Evolutionary conservation across 2,888 invertebrate genomes (phyloP), one percentile per base, ranked within the genome.

Genomic region (Andrena chrysosceles): DNA sequence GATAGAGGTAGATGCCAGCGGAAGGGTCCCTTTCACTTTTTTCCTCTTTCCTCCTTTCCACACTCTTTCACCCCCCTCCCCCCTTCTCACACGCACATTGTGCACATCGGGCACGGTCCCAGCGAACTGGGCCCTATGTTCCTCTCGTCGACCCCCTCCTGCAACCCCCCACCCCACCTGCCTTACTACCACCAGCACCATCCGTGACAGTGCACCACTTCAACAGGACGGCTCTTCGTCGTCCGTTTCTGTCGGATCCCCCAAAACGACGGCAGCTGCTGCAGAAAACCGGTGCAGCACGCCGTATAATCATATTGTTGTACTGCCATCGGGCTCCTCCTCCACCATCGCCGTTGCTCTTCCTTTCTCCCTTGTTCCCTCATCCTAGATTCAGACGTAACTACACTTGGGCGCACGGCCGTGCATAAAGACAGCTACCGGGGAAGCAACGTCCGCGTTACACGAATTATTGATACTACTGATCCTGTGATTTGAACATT

Each of bases 271-370:
- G 86, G 85, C 90, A 90, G 91, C 91, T 90, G 91, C 91, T 86
- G 90, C 90, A 91, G 89, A 90, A 89, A 91, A 92, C 92, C 92
- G 92, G 92, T 92, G 91, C 91, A 88, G 89, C 91, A 90, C 86
- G 88, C 83, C 81, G 89, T 91, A 92, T 91, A 91, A 91, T 92
- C 92, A 93, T 90, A 92, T 92, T 92, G 90, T 92, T 90, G 85
- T 87, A 82, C 80, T 87, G 80, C 89, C 86, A 85, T 85, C 81
- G 82, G 87, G 80, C 84, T 83, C 81, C 87, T 84, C 81, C 84
- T 83, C 84, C 83, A 63, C 81, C 85, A 68, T 63, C 74, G 23
- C 42, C 74, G 60, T 70, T 78, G 72, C 72, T 83, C 82, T 71
- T 77, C 82, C 83, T 72, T 78, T 67, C 63, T 49, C 54, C 77